phyloP scores from a whole-genome alignment of 2,888 invertebrate genomes.

The Pycnomerus fuliginosus region DNA sequence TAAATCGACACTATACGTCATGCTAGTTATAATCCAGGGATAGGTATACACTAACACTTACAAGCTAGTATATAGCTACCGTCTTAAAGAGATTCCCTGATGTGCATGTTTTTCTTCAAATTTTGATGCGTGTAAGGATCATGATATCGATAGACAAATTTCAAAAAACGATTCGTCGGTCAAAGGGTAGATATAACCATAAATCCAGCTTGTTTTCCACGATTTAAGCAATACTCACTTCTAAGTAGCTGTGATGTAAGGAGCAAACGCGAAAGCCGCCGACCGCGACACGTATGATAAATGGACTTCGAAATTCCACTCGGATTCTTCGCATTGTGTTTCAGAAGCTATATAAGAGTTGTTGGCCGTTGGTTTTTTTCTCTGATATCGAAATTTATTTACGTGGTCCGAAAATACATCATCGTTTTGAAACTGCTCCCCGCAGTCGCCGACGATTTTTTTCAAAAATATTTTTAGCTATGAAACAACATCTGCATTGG shows the following conservation, averaged over 20 bases:
- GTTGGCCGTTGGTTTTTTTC: slow-evolving; percentile 8
- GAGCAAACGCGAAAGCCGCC: slow-evolving; percentile 35
- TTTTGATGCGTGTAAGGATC: no score
- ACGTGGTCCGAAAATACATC: not conserved
- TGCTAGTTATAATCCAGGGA: slow-evolving; percentile 19
- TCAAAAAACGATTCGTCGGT: slow-evolving; percentile 10
- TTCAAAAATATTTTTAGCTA: not conserved
- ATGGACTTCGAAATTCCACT: slow-evolving; percentile 51
- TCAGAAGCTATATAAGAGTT: slow-evolving; percentile 39
- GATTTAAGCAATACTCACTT: slow-evolving; percentile 8
- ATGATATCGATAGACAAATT: no score
- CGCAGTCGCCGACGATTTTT: not conserved
- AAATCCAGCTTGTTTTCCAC: slow-evolving; percentile 13
- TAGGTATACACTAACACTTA: no score
- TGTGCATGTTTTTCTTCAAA: no score
- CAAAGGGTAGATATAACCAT: slow-evolving; percentile 15
- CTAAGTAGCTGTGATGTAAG: slow-evolving; percentile 5
- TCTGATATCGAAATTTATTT: slow-evolving; percentile 21
- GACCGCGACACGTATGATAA: slow-evolving; percentile 45
- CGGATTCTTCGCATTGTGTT: slow-evolving; percentile 49
- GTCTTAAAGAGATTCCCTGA: no score
- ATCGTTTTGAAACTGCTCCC: not conserved
- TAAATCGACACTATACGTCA: slow-evolving; percentile 44
- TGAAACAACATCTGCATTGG: slow-evolving; percentile 5
- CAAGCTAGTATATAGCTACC: no score